These are phyloP conservation scores for Plectropomus leopardus DNA, from an alignment of 2,113 vertebrate genomes.

Conservation along the genomic window DNA sequence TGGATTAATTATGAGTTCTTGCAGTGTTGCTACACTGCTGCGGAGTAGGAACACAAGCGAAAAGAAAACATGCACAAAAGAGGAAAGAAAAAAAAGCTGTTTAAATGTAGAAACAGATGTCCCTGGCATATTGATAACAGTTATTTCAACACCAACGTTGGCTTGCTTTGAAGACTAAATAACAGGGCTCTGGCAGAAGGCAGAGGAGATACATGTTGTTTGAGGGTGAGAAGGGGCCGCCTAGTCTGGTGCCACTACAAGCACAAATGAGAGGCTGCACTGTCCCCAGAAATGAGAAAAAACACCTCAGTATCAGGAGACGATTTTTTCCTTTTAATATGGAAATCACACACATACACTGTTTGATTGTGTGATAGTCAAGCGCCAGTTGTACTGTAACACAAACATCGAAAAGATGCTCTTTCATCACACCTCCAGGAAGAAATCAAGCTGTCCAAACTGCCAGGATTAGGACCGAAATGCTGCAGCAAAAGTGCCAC, in stretches of 20 bases:
- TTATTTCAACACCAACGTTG: slow-evolving; percentile 56
- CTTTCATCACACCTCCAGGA: slow-evolving; percentile 18
- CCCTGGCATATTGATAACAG: slow-evolving; percentile 67
- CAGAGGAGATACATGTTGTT: slow-evolving; percentile 45
- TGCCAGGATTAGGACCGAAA: slow-evolving; percentile 31
- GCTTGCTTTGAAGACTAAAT: slow-evolving; percentile 73
- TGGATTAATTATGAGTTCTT: slow-evolving; percentile 71
- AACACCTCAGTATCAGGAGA: slow-evolving; percentile 15
- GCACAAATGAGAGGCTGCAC: slow-evolving; percentile 6
- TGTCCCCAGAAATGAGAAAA: slow-evolving; percentile 26
- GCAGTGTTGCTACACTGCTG: slow-evolving; percentile 32
- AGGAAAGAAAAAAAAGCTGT: slow-evolving; percentile 8
- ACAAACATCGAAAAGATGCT: slow-evolving; percentile 5
- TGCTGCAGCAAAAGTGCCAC: not conserved
- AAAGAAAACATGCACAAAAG: slow-evolving; percentile 21
- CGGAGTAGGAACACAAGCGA: slow-evolving; percentile 13
- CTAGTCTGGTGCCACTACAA: slow-evolving; percentile 21
- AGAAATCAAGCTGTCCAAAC: slow-evolving; percentile 44
- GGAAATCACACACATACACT: slow-evolving; percentile 26
- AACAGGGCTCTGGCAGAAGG: slow-evolving; percentile 49
- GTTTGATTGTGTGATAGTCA: slow-evolving; percentile 17
- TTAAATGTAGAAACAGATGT: slow-evolving; percentile 68
- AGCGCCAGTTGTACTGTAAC: not conserved
- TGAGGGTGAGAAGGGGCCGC: slow-evolving; percentile 23
- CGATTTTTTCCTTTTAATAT: slow-evolving; percentile 45